phyloP scores from a whole-genome alignment of 2,113 vertebrate species.

The Pollimyrus isidori region DNA sequence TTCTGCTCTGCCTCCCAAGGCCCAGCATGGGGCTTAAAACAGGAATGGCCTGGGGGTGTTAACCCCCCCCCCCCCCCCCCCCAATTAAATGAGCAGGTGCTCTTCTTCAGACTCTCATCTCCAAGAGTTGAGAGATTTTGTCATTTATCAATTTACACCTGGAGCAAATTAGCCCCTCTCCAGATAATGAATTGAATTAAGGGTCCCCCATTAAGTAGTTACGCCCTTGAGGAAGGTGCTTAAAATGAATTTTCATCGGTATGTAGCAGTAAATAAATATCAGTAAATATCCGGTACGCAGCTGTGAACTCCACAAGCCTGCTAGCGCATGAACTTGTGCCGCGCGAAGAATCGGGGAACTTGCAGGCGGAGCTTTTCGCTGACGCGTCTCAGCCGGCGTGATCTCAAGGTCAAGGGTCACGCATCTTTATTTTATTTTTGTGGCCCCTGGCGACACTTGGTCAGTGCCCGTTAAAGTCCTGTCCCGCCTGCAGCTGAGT shows the following conservation, averaged over 20 bases:
- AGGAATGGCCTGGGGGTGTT: background rate
- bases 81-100: background rate
- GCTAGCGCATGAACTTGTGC: background rate
- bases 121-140: background rate
- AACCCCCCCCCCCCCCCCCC: no score
- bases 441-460: background rate
- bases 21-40: background rate
- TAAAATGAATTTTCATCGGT: background rate
- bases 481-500: background rate
- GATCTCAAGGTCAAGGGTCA: background rate
- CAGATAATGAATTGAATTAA: conserved; percentile 11
- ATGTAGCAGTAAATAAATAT: background rate
- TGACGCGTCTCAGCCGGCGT: background rate
- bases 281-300: background rate
- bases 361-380: background rate
- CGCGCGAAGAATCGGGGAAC: background rate
- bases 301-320: background rate
- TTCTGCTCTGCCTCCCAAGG: background rate
- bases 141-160: conserved; percentile 3
- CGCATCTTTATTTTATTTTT: background rate
- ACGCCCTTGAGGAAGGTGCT: background rate
- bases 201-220: background rate
- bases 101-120: background rate
- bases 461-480: background rate
- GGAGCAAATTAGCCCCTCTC: background rate